Evolutionary conservation across 2,113 vertebrate species (phyloP).

Genomic region (Aramus guarauna): DNA sequence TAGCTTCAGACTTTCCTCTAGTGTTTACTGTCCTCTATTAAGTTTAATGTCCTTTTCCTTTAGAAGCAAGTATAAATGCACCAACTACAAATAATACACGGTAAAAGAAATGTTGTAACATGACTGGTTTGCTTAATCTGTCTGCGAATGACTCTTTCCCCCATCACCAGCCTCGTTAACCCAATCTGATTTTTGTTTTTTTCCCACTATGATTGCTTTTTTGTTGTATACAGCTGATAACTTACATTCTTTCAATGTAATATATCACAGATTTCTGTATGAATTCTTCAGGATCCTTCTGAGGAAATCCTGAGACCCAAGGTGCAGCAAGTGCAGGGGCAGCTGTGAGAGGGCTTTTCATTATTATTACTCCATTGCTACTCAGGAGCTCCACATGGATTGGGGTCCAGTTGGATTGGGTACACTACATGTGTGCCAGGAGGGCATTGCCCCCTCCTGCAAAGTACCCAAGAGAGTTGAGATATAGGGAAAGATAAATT

Average conservation of each 20-base stretch:
- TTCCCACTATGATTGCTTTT: neutral
- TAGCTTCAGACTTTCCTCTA: neutral
- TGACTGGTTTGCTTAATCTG: neutral
- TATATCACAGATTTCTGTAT: neutral
- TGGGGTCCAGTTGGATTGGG: rapidly evolving
- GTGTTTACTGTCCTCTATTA: neutral
- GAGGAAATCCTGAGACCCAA: neutral
- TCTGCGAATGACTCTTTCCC: neutral
- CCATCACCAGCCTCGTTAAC: neutral
- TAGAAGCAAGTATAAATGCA: neutral
- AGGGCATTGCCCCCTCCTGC: neutral
- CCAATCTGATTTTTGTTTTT: neutral
- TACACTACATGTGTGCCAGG: neutral
- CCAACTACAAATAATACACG: neutral
- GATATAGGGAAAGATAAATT: neutral
- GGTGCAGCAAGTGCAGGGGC: neutral
- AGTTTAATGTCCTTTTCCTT: neutral
- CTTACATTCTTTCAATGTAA: neutral
- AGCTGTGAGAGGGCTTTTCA: neutral
- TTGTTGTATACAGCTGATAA: neutral
- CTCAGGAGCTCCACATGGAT: neutral
- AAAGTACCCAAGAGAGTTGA: neutral
- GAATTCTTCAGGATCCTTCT: neutral
- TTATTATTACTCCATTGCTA: neutral
- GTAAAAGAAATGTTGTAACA: neutral